A percentile compares a stretch with the other conserved stretches of the same genome.
Evolutionary conservation across 2,888 invertebrate genomes (phyloP).

Genomic region (Exephanes ischioxanthus): DNA sequence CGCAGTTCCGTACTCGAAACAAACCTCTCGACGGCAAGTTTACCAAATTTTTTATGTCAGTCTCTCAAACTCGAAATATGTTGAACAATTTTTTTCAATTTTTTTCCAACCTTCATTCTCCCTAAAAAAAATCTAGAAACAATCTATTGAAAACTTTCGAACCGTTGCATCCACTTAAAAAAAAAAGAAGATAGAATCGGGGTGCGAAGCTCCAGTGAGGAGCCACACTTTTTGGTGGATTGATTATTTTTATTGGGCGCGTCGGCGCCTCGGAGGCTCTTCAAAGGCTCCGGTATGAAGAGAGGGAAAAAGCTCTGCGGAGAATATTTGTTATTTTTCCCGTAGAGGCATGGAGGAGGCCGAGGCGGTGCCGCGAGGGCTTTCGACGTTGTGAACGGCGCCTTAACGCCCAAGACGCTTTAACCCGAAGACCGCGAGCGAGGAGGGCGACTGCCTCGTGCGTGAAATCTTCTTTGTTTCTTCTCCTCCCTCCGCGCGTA

Average conservation of each 20-base stretch:
- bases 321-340: slow-evolving; percentile 68
- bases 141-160: neutral
- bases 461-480: slow-evolving; percentile 61
- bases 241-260: slow-evolving; percentile 67
- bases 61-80: too few relatives aligned
- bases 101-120: neutral
- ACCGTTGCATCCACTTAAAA: neutral
- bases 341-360: slow-evolving; percentile 28
- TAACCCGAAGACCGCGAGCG: neutral
- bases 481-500: slow-evolving; percentile 19
- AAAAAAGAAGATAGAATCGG: slow-evolving; percentile 33
- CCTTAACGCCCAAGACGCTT: slow-evolving; percentile 45
- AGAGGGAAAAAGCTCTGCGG: slow-evolving; percentile 25
- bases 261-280: slow-evolving; percentile 40
- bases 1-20: neutral
- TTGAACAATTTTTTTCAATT: neutral
- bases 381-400: slow-evolving; percentile 28
- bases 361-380: slow-evolving; percentile 10
- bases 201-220: slow-evolving; percentile 5
- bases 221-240: slow-evolving; percentile 23
- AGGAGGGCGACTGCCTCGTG: slow-evolving; percentile 11
- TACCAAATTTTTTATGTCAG: too few relatives aligned
- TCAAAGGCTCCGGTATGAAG: slow-evolving; percentile 51
- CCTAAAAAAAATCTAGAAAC: slow-evolving; percentile 1
- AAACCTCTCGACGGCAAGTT: neutral